phyloP scores from a whole-genome alignment of 2,113 vertebrate genomes.

The Tachysurus vachellii region DNA sequence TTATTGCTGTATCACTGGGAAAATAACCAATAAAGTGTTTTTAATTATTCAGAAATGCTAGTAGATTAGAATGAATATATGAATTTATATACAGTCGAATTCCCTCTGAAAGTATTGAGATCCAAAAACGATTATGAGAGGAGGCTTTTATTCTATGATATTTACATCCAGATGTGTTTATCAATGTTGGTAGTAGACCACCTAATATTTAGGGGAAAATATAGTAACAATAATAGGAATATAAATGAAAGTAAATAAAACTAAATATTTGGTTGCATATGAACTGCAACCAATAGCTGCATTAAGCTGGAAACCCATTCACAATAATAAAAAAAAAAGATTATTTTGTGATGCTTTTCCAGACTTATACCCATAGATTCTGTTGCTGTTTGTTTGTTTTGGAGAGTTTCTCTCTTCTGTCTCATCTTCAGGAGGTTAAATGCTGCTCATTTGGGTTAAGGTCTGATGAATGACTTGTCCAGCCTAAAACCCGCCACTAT shows the following conservation, averaged over 20 bases:
- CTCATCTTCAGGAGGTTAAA: too few relatives aligned
- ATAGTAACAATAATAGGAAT: background rate
- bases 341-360: background rate
- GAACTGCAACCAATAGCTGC: background rate
- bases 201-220: background rate
- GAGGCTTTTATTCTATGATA: background rate
- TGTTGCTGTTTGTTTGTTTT: too few relatives aligned
- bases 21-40: background rate
- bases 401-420: too few relatives aligned
- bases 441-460: too few relatives aligned
- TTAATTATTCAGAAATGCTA: background rate
- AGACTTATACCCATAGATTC: background rate
- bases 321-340: too few relatives aligned
- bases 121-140: background rate
- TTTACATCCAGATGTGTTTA: background rate
- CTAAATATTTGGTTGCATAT: background rate
- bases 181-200: background rate
- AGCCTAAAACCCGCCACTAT: too few relatives aligned
- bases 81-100: background rate
- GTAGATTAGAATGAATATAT: too few relatives aligned
- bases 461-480: too few relatives aligned
- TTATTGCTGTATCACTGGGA: background rate
- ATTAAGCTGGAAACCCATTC: background rate
- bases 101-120: background rate
- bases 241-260: background rate